These are phyloP conservation scores for Balanococcus diminutus DNA, from an alignment of 2,888 invertebrate species.

Conservation along the genomic window DNA sequence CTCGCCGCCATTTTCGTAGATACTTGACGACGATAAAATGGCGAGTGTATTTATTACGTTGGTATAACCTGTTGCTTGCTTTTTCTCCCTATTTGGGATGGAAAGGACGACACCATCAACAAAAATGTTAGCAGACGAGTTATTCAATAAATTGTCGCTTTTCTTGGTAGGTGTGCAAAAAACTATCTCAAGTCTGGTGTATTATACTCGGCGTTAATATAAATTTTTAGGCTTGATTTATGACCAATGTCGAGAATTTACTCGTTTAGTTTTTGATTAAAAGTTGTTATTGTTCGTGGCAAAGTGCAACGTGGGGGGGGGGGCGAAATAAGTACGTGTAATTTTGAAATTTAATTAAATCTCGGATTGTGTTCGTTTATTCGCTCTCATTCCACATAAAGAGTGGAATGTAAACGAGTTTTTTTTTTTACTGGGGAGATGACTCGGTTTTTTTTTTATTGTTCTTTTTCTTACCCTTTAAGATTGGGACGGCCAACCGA, in stretches of 20 bases:
- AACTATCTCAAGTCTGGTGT: too few relatives aligned
- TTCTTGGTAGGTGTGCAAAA: conserved; percentile 2
- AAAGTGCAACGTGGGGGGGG: neutral
- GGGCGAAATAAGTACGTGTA: neutral
- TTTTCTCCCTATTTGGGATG: neutral
- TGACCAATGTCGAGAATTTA: conserved; percentile 1
- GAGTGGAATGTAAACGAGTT: conserved; percentile 13
- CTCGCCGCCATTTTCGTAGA: neutral
- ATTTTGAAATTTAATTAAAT: conserved; percentile 30
- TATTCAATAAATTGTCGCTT: neutral
- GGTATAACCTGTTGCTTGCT: neutral
- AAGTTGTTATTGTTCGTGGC: neutral
- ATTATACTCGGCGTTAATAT: neutral
- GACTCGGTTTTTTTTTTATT: neutral
- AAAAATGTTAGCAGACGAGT: neutral
- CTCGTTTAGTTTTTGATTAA: conserved; percentile 24
- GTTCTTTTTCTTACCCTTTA: neutral
- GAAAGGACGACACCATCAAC: neutral
- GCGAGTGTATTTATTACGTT: neutral
- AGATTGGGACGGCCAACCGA: too few relatives aligned
- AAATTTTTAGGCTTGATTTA: conserved; percentile 18
- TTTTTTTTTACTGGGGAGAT: neutral
- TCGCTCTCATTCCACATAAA: neutral
- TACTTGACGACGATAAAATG: neutral
- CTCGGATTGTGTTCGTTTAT: conserved; percentile 6